A percentile compares a stretch with the other conserved stretches of the same genome.
These are phyloP conservation scores for Asteroscopus sphinx DNA, from an alignment of 2,888 invertebrate genomes.

Conservation along the genomic window DNA sequence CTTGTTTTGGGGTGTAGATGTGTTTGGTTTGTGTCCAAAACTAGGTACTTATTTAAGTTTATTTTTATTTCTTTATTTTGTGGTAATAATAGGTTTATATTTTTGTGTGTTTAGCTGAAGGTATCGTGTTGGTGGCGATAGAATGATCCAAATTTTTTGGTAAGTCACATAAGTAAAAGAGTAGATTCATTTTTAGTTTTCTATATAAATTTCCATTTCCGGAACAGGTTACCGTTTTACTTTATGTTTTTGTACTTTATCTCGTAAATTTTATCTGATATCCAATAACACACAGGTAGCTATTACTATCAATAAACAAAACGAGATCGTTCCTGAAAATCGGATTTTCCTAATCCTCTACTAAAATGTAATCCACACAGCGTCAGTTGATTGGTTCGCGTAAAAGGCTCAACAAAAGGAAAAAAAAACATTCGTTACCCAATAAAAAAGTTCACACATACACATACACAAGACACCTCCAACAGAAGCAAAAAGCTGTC, in stretches of 20 bases:
- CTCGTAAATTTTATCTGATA: too few species aligned
- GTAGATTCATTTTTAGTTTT: too few species aligned
- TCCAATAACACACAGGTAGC: neutral
- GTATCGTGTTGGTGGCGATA: too few species aligned
- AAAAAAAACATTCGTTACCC: constrained; percentile 28
- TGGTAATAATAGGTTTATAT: too few species aligned
- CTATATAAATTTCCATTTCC: too few species aligned
- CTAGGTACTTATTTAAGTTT: constrained; percentile 5
- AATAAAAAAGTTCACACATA: constrained; percentile 35
- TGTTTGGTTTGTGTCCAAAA: constrained; percentile 3
- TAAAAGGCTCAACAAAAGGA: constrained; percentile 24
- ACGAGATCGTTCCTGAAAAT: neutral
- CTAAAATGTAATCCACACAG: constrained; percentile 35
- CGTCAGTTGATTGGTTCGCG: constrained; percentile 41
- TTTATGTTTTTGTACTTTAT: too few species aligned
- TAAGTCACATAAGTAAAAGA: too few species aligned
- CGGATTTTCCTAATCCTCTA: neutral
- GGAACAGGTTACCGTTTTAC: too few species aligned
- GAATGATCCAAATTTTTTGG: too few species aligned
- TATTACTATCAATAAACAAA: neutral
- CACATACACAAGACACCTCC: constrained; percentile 32
- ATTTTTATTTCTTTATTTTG: constrained; percentile 10
- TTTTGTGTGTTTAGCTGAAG: too few species aligned
- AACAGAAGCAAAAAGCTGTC: constrained; percentile 53
- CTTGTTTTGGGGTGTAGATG: constrained; percentile 11